Conservation (phyloP, 2,113 vertebrate genomes). For the Glareola pratincola region DNA sequence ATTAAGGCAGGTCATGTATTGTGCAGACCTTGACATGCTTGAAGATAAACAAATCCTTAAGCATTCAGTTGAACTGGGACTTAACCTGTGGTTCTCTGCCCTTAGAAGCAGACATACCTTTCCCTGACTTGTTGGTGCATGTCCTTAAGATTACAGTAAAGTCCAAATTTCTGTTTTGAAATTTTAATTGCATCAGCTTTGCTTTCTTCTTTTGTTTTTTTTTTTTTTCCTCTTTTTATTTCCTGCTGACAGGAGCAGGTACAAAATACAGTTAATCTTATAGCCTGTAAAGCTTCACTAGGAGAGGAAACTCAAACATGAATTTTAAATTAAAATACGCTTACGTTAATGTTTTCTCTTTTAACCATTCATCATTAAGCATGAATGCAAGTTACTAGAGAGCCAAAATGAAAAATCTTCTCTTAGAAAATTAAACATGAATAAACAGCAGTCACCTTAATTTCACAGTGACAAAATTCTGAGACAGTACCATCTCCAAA, state of each 20-base stretch:
- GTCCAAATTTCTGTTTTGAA: background rate
- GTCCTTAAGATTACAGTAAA: background rate
- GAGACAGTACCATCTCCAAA: background rate
- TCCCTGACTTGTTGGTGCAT: background rate
- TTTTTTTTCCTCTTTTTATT: background rate
- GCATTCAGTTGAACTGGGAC: background rate
- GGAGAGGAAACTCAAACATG: background rate
- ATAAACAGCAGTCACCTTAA: background rate
- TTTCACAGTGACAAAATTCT: background rate
- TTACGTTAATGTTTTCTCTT: background rate
- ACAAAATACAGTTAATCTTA: background rate
- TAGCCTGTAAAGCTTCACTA: background rate
- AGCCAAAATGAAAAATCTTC: background rate
- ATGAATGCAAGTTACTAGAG: background rate
- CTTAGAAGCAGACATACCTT: background rate
- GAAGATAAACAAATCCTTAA: background rate
- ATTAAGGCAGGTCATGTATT: background rate
- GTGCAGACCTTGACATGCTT: background rate
- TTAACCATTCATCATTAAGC: background rate
- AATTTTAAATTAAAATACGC: background rate
- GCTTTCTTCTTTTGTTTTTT: background rate
- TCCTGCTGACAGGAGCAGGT: background rate
- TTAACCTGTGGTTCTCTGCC: background rate
- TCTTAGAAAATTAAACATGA: background rate
- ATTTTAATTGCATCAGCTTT: background rate